A percentile compares a stretch with the other conserved stretches of the same genome.
Conservation (phyloP, 2,113 vertebrate genomes). For the Cinclus cinclus region DNA sequence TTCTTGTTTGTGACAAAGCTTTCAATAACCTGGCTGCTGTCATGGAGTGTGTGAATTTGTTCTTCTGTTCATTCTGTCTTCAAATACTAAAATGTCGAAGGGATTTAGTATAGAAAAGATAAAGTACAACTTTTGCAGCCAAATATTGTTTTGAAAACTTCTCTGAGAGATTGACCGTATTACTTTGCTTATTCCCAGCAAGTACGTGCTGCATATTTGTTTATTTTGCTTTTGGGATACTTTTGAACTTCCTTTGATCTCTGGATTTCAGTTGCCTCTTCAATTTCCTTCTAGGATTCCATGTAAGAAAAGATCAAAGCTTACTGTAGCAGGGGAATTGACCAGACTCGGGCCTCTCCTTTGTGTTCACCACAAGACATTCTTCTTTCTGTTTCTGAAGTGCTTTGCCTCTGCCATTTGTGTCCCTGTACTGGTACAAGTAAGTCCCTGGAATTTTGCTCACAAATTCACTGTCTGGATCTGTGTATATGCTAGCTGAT, state of each 20-base stretch:
- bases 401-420: slow-evolving; percentile 16
- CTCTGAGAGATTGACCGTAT: background rate
- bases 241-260: background rate
- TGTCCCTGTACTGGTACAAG: slow-evolving; percentile 80
- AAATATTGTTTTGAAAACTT: background rate
- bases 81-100: background rate
- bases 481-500: background rate
- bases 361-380: slow-evolving; percentile 69
- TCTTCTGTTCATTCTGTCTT: background rate
- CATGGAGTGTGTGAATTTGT: background rate
- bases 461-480: background rate
- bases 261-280: background rate
- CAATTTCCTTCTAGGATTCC: slow-evolving; percentile 25
- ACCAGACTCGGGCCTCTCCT: slow-evolving; percentile 74
- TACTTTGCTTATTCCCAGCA: background rate
- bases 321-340: slow-evolving; percentile 75
- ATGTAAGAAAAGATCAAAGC: background rate
- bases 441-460: slow-evolving; percentile 47
- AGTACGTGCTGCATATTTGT: background rate
- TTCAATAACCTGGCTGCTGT: background rate
- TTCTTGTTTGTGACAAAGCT: background rate
- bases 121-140: background rate
- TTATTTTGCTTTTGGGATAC: background rate
- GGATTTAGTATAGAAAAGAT: background rate
- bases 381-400: slow-evolving; percentile 81